Conservation (phyloP, 2,113 vertebrate genomes). For the Oncorhynchus masou region DNA sequence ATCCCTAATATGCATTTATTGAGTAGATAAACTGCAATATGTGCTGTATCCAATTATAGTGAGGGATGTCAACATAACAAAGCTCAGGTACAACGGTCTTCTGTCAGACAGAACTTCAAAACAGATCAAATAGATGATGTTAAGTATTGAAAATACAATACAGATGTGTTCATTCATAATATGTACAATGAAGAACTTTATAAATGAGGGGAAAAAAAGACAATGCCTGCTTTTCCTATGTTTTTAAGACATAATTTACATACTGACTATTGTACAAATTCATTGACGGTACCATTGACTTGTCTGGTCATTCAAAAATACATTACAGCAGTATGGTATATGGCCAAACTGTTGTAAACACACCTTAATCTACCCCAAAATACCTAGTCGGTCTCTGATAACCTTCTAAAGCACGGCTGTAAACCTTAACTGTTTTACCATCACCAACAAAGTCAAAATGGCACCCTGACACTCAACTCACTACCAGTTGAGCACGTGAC, state of each 20-base stretch:
- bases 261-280: constrained; percentile 32
- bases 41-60: not conserved
- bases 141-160: not conserved
- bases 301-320: not conserved
- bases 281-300: constrained; percentile 5
- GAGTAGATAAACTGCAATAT: not conserved
- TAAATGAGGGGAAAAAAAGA: not conserved
- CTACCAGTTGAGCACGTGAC: not conserved
- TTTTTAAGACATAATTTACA: constrained; percentile 19
- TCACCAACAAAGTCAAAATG: not conserved
- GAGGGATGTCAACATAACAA: not conserved
- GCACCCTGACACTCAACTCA: not conserved
- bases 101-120: not conserved
- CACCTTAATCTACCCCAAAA: not conserved
- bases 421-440: not conserved
- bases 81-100: too few relatives aligned
- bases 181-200: not conserved
- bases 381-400: not conserved
- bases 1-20: not conserved
- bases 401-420: not conserved
- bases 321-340: not conserved
- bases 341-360: not conserved
- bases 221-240: not conserved
- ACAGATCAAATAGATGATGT: too few relatives aligned
- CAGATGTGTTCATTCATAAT: not conserved